A percentile compares a stretch with the other conserved stretches of the same genome.
Evolutionary conservation across 2,113 vertebrate species (phyloP).

Genomic region (Seriola dumerili): DNA sequence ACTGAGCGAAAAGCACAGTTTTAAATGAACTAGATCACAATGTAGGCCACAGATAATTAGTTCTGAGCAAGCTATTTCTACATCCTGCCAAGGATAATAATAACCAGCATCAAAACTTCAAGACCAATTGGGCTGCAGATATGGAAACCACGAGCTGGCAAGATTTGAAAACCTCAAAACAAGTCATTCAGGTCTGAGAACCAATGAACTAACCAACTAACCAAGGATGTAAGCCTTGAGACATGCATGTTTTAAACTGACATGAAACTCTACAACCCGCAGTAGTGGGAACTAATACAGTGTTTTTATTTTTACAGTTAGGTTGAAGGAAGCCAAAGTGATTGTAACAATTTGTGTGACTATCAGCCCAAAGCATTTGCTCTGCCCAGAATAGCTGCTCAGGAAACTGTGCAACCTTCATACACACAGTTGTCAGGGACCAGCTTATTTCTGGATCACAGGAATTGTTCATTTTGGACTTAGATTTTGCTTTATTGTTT

Average conservation of each 20-base stretch:
- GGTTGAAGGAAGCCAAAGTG: not conserved
- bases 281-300: not conserved
- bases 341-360: not conserved
- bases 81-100: constrained; percentile 32
- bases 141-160: not conserved
- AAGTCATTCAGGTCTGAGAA: not conserved
- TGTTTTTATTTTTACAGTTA: not conserved
- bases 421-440: constrained; percentile 24
- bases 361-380: constrained; percentile 27
- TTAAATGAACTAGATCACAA: constrained; percentile 72
- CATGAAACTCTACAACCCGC: not conserved
- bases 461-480: constrained; percentile 12
- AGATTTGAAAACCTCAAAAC: not conserved
- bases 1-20: constrained; percentile 39
- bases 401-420: constrained; percentile 23
- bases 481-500: not conserved
- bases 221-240: not conserved
- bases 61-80: constrained; percentile 67
- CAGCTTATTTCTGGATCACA: constrained; percentile 11
- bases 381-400: constrained; percentile 43
- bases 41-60: constrained; percentile 80
- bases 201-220: not conserved
- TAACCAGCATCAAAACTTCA: constrained; percentile 7
- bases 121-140: not conserved
- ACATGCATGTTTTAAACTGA: not conserved